A percentile compares a stretch with the other conserved stretches of the same genome.
These are phyloP conservation scores for Lepidocyrtinus sp. DNA, from an alignment of 2,888 invertebrate genomes.

Conservation along the genomic window DNA sequence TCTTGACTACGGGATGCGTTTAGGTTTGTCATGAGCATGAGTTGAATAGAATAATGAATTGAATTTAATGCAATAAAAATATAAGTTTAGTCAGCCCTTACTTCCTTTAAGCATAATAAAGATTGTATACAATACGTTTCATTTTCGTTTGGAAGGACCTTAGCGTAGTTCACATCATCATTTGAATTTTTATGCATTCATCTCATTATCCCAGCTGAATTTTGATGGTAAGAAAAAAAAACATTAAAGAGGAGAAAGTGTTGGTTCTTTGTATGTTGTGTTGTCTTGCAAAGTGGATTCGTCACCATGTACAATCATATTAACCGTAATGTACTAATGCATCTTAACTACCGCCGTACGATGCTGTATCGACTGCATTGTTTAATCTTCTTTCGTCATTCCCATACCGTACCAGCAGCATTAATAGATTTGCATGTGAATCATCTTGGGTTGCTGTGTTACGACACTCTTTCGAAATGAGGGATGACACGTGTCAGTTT, in stretches of 20 bases:
- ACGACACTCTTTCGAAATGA: constrained; percentile 40
- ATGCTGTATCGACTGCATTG: neutral
- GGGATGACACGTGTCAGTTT: constrained; percentile 55
- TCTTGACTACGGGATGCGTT: neutral
- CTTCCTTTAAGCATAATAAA: no score
- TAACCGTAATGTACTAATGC: neutral
- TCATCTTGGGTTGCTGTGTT: constrained; percentile 2
- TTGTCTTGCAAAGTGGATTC: constrained; percentile 7
- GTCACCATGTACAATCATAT: neutral
- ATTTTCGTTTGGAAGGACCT: neutral
- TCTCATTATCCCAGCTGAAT: constrained; percentile 42
- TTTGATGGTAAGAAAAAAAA: neutral
- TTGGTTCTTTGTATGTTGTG: neutral
- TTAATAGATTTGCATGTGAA: neutral
- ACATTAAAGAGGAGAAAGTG: constrained; percentile 36
- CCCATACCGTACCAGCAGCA: neutral
- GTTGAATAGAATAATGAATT: no score
- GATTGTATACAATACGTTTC: no score
- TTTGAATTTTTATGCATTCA: constrained; percentile 38
- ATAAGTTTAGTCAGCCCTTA: no score
- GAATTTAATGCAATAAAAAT: no score
- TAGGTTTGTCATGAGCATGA: constrained; percentile 1
- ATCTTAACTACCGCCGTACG: neutral
- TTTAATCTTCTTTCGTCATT: neutral
- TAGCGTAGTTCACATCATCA: no score